phyloP scores from a whole-genome alignment of 2,888 invertebrate species.

The Lacanobia wlatinum region DNA sequence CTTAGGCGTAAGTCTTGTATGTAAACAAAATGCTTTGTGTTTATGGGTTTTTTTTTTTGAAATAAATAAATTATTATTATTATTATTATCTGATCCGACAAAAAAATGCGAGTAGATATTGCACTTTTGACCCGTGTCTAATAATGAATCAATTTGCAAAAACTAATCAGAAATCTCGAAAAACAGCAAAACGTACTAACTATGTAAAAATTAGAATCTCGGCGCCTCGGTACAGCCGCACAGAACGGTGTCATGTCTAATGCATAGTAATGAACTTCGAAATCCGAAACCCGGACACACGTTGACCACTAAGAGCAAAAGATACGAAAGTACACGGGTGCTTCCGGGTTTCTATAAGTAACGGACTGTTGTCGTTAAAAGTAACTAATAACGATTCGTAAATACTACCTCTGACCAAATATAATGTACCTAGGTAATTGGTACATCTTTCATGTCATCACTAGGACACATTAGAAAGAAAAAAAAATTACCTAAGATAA shows the following conservation, averaged over 20 bases:
- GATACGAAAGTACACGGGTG: not conserved
- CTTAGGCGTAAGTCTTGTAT: no score
- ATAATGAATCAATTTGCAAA: not conserved
- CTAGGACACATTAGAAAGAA: no score
- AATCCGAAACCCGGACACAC: slow-evolving; percentile 26
- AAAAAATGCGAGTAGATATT: not conserved
- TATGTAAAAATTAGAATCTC: slow-evolving; percentile 21
- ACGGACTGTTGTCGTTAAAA: not conserved
- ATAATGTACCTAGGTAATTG: no score
- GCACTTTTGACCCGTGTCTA: not conserved
- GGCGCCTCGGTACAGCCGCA: not conserved
- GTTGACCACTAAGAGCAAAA: slow-evolving; percentile 51
- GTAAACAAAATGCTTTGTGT: no score
- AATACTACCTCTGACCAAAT: no score
- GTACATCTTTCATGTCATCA: no score
- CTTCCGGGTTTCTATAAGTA: not conserved
- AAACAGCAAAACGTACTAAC: not conserved
- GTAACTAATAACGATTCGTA: not conserved
- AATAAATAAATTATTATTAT: no score
- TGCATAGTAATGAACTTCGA: slow-evolving; percentile 56
- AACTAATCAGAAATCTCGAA: not conserved
- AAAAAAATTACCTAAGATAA: no score
- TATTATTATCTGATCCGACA: not conserved
- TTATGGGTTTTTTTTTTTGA: no score
- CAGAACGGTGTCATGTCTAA: slow-evolving; percentile 49